A percentile compares a stretch with the other conserved stretches of the same genome.
phyloP scores from a whole-genome alignment of 35 echinoderm and acorn worm genomes.

The Apostichopus californicus region DNA sequence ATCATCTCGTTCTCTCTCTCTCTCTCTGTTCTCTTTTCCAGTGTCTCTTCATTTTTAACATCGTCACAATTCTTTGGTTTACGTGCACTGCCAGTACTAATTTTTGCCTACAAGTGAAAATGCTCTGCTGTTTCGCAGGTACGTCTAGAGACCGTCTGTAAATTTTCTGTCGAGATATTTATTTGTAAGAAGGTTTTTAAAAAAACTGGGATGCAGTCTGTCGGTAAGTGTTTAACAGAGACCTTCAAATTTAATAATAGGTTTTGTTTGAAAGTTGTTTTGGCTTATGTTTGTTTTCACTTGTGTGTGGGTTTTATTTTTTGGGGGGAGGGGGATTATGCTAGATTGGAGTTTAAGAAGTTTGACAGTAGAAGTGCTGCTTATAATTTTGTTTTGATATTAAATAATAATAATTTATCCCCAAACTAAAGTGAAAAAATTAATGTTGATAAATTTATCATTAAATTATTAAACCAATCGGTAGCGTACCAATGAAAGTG shows the following conservation, averaged over 20 bases:
- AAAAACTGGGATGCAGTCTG: not conserved
- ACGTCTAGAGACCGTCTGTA: not conserved
- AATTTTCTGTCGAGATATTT: not conserved
- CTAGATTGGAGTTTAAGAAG: no score
- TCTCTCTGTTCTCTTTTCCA: not conserved
- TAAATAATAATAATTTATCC: no score
- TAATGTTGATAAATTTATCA: no score
- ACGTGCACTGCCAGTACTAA: not conserved
- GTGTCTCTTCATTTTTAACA: not conserved
- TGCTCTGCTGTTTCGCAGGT: conserved; percentile 41
- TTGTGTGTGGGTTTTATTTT: not conserved
- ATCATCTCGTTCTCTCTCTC: not conserved
- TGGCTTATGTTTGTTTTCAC: not conserved
- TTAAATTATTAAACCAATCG: no score
- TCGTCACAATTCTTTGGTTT: not conserved
- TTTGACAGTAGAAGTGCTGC: no score
- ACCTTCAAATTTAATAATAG: not conserved
- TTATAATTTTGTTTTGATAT: no score
- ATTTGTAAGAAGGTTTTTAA: not conserved
- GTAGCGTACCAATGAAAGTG: no score
- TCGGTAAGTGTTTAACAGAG: not conserved
- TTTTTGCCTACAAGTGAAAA: not conserved
- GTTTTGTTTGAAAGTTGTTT: not conserved
- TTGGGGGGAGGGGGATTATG: not conserved
- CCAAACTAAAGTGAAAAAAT: no score